phyloP scores from a whole-genome alignment of 2,797 vertebrate species.

The Argyrosomus regius region DNA sequence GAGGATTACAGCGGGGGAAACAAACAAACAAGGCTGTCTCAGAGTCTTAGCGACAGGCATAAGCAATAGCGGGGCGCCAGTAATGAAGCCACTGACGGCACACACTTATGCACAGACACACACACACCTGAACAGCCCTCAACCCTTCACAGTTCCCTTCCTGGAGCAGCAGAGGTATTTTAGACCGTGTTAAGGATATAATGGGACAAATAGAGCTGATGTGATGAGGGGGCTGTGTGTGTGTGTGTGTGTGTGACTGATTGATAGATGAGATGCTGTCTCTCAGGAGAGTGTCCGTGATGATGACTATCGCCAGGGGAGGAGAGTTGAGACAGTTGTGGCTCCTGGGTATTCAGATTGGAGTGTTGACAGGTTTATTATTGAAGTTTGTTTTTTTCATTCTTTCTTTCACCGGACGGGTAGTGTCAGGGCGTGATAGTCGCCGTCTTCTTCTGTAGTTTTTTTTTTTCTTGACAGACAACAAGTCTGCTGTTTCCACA shows the following conservation, averaged over 20 bases:
- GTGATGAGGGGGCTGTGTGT: constrained; percentile 43
- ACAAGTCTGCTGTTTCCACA: constrained; percentile 55
- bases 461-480: constrained; percentile 57
- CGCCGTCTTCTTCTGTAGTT: constrained; percentile 53
- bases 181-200: constrained; percentile 72
- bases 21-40: constrained; percentile 70
- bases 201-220: constrained; percentile 76
- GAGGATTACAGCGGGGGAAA: constrained; percentile 69
- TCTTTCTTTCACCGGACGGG: constrained; percentile 47
- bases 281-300: constrained; percentile 72
- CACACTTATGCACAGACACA: constrained; percentile 37
- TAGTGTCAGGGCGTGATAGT: constrained; percentile 61
- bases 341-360: constrained; percentile 78
- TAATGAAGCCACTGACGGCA: constrained; percentile 68
- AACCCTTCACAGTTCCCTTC: constrained; percentile 37
- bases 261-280: constrained; percentile 78
- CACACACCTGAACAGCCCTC: constrained; percentile 30
- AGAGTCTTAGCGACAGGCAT: constrained; percentile 55
- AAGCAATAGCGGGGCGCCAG: constrained; percentile 10
- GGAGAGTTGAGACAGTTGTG: constrained; percentile 65
- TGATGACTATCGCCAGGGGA: constrained; percentile 72
- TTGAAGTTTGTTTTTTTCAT: constrained; percentile 63
- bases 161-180: constrained; percentile 66
- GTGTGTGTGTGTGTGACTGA: constrained; percentile 42
- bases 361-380: constrained; percentile 83